Base-by-base conservation (phyloP, 2,888 invertebrate species). In the Abscondita cerata region DNA sequence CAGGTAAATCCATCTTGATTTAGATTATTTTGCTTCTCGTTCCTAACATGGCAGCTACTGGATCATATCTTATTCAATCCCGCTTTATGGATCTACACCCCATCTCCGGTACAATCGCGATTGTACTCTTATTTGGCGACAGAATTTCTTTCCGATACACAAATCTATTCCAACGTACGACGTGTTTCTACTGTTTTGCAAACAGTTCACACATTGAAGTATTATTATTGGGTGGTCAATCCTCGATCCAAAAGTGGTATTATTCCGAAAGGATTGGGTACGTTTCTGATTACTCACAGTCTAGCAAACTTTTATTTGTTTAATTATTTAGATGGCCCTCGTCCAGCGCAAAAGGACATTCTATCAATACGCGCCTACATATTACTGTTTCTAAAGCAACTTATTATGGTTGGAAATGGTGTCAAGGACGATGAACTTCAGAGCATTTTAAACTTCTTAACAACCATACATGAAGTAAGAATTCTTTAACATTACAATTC, bases 41-140 rank as follows among this genome's bases (percentile, higher is more conserved):
- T 92, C 85, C 86, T 92, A 78, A 92, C 91, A 76, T 92, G 92
- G 90, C 96, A 99, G 92, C 89, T 99, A 73, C 87, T 99, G 86
- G 99, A 99, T 84, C 97, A 98, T 85, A 93, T 99, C 62, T 89
- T 99, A 70, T 99, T 99, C 88, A 99, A 99, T 86, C 98, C 99
- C 6, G 95, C 96, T 25, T 85, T 99, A 66, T 99, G 99, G 99
- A 98, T 99, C 76, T 95, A 98, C 83, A 96, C 98, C 9, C 94
- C 96, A 52, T 94, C 98, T 31, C 91, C 93, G 68, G 98, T 98
- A 6, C 98, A 98, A 81, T 93, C 95, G 46, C 86, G 92, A 69
- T 87, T 99, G 51, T 99, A 99, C 85, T 95, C 95, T 76, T 99
- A 98, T 83, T 84, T 99, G 82, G 96, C 98, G 41, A 96, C 96